Percentiles rank a stretch among this genome's conserved stretches.
These are phyloP conservation scores for Rhinichthys klamathensis DNA, from an alignment of 2,113 vertebrate genomes.

Conservation along the genomic window DNA sequence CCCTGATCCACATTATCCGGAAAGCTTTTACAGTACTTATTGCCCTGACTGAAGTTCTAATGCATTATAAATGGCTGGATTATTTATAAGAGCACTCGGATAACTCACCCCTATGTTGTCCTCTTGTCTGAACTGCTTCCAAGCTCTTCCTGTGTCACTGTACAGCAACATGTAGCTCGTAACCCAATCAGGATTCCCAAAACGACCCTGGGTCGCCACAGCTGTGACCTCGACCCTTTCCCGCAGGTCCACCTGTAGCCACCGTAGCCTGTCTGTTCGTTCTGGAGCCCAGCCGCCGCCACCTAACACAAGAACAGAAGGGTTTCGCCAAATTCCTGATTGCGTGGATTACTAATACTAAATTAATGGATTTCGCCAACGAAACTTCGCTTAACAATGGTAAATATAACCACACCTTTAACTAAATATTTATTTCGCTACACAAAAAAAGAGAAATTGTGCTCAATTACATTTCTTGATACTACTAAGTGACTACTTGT, in stretches of 20 bases:
- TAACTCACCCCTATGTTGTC: conserved; percentile 58
- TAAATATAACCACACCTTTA: background rate
- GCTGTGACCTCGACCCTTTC: conserved; percentile 82
- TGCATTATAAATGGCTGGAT: conserved; percentile 29
- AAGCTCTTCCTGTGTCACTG: conserved; percentile 84
- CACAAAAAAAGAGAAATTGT: background rate
- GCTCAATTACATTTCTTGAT: background rate
- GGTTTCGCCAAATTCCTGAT: background rate
- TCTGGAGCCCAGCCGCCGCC: conserved; percentile 82
- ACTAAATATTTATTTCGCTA: background rate
- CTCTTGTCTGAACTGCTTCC: conserved; percentile 83
- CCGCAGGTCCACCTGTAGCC: conserved; percentile 85
- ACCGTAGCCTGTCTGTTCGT: conserved; percentile 74
- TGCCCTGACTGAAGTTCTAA: background rate
- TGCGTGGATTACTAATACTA: background rate
- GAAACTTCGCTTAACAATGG: background rate
- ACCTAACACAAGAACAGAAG: conserved; percentile 65
- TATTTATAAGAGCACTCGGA: conserved; percentile 24
- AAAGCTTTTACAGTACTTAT: conserved; percentile 33
- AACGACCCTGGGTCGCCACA: conserved; percentile 81
- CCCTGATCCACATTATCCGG: conserved; percentile 4
- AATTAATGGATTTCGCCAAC: background rate
- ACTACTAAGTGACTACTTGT: background rate
- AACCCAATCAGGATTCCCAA: conserved; percentile 85
- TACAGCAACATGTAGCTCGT: conserved; percentile 81